Evolutionary conservation across 2,113 vertebrate genomes (phyloP), one percentile per base, ranked within the genome.

Genomic region (Ploceus nigricollis): DNA sequence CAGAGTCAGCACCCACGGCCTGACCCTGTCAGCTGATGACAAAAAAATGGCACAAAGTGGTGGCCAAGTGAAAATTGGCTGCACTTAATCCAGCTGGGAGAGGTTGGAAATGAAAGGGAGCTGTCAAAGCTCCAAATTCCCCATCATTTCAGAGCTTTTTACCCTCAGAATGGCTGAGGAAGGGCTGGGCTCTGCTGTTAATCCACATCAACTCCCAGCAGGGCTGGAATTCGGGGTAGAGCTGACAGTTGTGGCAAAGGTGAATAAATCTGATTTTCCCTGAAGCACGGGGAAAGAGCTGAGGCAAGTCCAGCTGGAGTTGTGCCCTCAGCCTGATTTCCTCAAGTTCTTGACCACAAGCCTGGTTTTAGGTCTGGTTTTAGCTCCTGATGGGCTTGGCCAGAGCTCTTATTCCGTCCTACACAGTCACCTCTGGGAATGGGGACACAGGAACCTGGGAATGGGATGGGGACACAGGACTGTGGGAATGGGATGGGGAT

Each of bases 311-410:
- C 2, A 7, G 27, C 35, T 37, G 23, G 35, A 39, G 45, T 20
- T 77, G 57, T 6, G 19, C 9, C 48, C 50, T 72, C 1, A 8
- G 37, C n/a, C 40, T 31, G 40, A 15, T 35, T 35, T 25, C 50
- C 42, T 75, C 65, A 0, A 2, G 21, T 6, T 15, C 25, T 48
- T 18, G 7, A 9, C 6, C 3, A 0, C 10, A 39, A 37, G 3
- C 8, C 25, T 25, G 71, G 83, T 0, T 60, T 86, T 77, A 61
- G 40, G 8, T 4, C n/a, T 50, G 79, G 40, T 11, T 89, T 82
- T 73, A 47, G 40, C 6, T 54, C 42, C 48, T 60, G 28, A 4
- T 1, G 44, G 68, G 24, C 28, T 71, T 40, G 50, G 31, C 23
- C 64, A 44, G 27, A 69, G n/a, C 54, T 50, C 16, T 51, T 42